A percentile compares a stretch with the other conserved stretches of the same genome.
Conservation (phyloP, 2,797 vertebrate species). For the Brotula barbata region DNA sequence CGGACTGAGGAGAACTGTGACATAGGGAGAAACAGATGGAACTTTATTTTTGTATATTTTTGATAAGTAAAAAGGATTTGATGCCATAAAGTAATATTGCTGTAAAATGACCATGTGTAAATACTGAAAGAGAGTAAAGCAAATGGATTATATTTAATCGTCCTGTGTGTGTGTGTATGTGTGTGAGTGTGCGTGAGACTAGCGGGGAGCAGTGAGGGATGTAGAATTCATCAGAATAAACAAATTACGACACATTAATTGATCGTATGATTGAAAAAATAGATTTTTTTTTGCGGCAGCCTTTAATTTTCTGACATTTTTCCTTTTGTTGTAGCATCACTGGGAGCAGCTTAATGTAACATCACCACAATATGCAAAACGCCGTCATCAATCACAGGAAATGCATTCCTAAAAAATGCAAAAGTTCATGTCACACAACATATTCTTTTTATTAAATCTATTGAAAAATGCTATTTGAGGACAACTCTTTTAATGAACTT, state of each 20-base stretch:
- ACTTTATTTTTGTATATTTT: constrained; percentile 84
- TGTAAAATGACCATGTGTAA: constrained; percentile 76
- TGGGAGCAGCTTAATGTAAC: too few species aligned
- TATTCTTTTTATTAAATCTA: neutral
- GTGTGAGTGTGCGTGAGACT: constrained; percentile 44
- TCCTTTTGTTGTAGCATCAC: too few species aligned
- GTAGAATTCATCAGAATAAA: too few species aligned
- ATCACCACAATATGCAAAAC: too few species aligned
- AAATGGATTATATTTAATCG: constrained; percentile 77
- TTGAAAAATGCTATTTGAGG: constrained; percentile 38
- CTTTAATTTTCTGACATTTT: too few species aligned
- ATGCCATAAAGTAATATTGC: constrained; percentile 64
- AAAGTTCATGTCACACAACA: neutral
- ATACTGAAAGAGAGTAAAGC: constrained; percentile 77
- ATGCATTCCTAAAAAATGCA: neutral
- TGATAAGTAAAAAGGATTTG: constrained; percentile 60
- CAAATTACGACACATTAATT: too few species aligned
- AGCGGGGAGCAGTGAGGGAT: constrained; percentile 13
- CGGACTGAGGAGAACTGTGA: constrained; percentile 59
- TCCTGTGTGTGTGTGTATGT: constrained; percentile 38
- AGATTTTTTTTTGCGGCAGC: neutral
- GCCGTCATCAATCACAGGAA: too few species aligned
- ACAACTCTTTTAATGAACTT: constrained; percentile 49
- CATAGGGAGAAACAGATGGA: constrained; percentile 58
- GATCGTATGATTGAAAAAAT: too few species aligned